Conservation (phyloP, 2,113 vertebrate species). For the Microtus ochrogaster region DNA sequence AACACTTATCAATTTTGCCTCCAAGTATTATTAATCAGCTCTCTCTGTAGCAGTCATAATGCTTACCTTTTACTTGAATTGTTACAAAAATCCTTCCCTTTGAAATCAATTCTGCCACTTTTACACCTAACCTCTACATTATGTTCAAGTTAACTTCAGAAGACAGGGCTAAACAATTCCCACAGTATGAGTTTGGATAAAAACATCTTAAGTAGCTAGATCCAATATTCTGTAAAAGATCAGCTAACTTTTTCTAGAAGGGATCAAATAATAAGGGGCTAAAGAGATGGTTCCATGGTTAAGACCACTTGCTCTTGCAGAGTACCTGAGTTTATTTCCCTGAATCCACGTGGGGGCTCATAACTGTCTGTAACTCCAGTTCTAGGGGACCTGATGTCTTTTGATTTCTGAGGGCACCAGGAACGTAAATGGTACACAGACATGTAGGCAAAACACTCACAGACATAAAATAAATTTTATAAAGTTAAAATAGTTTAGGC, state of each 20-base stretch:
- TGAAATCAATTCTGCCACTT: not conserved
- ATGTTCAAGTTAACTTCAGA: constrained; percentile 33
- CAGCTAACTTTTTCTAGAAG: not conserved
- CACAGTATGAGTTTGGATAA: not conserved
- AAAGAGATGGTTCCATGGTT: not conserved
- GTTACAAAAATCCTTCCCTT: constrained; percentile 27
- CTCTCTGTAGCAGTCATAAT: not conserved
- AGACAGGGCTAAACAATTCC: constrained; percentile 20
- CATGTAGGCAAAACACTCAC: not conserved
- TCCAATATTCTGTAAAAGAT: not conserved
- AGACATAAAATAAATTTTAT: not conserved
- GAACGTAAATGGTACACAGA: not conserved
- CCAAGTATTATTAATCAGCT: constrained; percentile 11
- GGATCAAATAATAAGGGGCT: not conserved
- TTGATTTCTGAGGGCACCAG: not conserved
- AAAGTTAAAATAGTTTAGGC: not conserved
- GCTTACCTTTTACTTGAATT: constrained; percentile 21
- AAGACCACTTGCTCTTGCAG: not conserved
- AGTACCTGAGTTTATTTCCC: not conserved
- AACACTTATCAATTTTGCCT: constrained; percentile 35
- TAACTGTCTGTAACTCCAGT: not conserved
- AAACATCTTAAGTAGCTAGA: constrained; percentile 2
- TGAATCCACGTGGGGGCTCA: not conserved
- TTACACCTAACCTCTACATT: constrained; percentile 1
- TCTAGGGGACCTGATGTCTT: not conserved